A percentile compares a stretch with the other conserved stretches of the same genome.
Conservation (phyloP, 2,888 invertebrate genomes). For the Agrilus biguttatus region DNA sequence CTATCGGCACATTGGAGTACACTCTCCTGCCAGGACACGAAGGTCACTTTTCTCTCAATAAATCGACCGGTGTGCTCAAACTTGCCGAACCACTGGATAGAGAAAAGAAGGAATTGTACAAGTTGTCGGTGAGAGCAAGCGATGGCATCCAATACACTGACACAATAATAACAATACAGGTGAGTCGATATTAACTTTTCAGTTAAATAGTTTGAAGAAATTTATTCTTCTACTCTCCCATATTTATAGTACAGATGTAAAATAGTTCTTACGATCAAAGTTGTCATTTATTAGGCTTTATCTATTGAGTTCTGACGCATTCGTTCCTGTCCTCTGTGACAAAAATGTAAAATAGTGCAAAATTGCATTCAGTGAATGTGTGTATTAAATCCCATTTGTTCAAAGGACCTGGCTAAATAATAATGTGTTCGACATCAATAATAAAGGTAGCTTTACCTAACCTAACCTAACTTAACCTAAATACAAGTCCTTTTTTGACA, state of each 20-base stretch:
- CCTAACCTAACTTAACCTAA: no score
- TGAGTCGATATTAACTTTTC: constrained; percentile 29
- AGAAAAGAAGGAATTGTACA: constrained; percentile 66
- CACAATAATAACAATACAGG: constrained; percentile 63
- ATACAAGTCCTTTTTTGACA: no score
- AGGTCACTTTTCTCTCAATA: constrained; percentile 57
- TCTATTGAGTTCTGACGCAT: no score
- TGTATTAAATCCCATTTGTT: no score
- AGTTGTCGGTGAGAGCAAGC: constrained; percentile 66
- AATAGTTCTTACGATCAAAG: no score
- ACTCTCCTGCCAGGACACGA: constrained; percentile 51
- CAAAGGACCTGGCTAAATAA: no score
- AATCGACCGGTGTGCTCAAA: constrained; percentile 54
- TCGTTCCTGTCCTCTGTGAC: no score
- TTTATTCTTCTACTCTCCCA: not conserved
- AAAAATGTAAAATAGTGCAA: no score
- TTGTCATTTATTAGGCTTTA: no score
- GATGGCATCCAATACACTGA: constrained; percentile 82
- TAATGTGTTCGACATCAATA: no score
- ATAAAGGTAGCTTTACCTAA: no score
- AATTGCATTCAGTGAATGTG: no score
- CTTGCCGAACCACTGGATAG: constrained; percentile 71
- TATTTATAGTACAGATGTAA: not conserved
- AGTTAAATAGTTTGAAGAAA: not conserved
- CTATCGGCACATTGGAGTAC: constrained; percentile 63